Evolutionary conservation across 2,113 vertebrate species (phyloP).

Genomic region (Tenebrosternarchus preto): DNA sequence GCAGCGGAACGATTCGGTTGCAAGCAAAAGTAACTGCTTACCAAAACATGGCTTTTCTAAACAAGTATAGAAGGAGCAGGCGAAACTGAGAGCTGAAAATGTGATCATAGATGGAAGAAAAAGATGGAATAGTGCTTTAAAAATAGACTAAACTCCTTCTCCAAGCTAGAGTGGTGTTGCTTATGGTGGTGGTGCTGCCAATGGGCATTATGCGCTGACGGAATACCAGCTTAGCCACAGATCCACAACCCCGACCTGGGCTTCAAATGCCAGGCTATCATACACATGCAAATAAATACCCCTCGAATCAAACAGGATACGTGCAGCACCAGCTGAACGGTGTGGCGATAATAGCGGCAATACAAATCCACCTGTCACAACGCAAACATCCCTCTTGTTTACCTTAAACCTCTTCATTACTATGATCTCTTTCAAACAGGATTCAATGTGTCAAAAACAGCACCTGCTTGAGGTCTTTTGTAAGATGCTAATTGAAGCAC

Average conservation of each 20-base stretch:
- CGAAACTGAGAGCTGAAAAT: neutral
- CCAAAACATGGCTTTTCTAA: neutral
- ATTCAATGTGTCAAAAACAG: conserved; percentile 54
- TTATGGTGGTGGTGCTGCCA: neutral
- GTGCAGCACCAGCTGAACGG: conserved; percentile 32
- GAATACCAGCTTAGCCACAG: neutral
- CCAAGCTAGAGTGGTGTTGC: too few relatives aligned
- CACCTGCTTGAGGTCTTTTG: conserved; percentile 55
- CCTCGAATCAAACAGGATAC: conserved; percentile 38
- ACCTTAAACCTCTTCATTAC: conserved; percentile 51
- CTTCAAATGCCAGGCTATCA: conserved; percentile 39
- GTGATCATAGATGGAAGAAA: neutral
- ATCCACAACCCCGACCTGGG: conserved; percentile 19
- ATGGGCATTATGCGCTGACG: neutral
- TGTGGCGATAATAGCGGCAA: conserved; percentile 22
- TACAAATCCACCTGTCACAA: conserved; percentile 50
- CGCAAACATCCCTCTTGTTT: conserved; percentile 48
- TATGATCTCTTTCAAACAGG: conserved; percentile 49
- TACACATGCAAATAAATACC: conserved; percentile 57
- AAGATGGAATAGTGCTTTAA: conserved; percentile 2
- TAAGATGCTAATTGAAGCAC: conserved; percentile 56
- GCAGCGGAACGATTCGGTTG: neutral
- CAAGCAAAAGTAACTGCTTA: conserved; percentile 12
- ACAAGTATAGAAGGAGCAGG: too few relatives aligned
- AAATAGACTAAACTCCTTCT: neutral